phyloP scores from a whole-genome alignment of 2,888 invertebrate species.

The Rhagium mordax region DNA sequence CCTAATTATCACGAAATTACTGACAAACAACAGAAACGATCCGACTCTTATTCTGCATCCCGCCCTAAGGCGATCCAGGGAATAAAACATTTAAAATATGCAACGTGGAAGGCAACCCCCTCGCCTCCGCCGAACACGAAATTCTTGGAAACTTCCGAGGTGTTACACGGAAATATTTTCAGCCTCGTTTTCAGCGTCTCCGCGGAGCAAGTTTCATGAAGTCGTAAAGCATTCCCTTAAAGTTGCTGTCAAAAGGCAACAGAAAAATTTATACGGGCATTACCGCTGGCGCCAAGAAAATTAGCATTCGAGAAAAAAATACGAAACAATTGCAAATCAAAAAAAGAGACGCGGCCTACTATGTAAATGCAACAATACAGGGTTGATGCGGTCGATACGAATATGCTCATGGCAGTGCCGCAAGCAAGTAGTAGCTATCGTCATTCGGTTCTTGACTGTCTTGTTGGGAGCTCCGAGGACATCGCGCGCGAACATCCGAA shows the following conservation, averaged over 20 bases:
- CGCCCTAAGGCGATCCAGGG: not conserved
- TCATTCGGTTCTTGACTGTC: constrained; percentile 59
- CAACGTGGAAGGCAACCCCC: not conserved
- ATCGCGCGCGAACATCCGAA: constrained; percentile 36
- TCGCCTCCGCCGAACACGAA: not conserved
- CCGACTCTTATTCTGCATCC: not conserved
- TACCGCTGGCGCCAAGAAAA: constrained; percentile 37
- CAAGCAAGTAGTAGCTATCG: constrained; percentile 59
- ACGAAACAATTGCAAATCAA: constrained; percentile 40
- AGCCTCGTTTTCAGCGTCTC: constrained; percentile 21
- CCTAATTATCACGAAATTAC: not conserved
- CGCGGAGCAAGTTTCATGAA: constrained; percentile 10
- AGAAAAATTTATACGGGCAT: constrained; percentile 25
- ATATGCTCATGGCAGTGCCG: constrained; percentile 62
- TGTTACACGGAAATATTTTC: constrained; percentile 25
- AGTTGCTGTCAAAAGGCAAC: constrained; percentile 12
- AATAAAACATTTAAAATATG: constrained; percentile 23
- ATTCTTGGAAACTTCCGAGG: constrained; percentile 25
- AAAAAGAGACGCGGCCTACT: constrained; percentile 50
- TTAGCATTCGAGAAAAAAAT: constrained; percentile 45
- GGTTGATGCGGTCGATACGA: constrained; percentile 62
- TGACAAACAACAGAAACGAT: not conserved
- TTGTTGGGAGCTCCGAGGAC: constrained; percentile 45
- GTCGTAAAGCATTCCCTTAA: constrained; percentile 19
- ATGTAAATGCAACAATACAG: constrained; percentile 61